These are phyloP conservation scores for Aepyceros melampus DNA, from an alignment of 2,113 vertebrate genomes.

Conservation along the genomic window DNA sequence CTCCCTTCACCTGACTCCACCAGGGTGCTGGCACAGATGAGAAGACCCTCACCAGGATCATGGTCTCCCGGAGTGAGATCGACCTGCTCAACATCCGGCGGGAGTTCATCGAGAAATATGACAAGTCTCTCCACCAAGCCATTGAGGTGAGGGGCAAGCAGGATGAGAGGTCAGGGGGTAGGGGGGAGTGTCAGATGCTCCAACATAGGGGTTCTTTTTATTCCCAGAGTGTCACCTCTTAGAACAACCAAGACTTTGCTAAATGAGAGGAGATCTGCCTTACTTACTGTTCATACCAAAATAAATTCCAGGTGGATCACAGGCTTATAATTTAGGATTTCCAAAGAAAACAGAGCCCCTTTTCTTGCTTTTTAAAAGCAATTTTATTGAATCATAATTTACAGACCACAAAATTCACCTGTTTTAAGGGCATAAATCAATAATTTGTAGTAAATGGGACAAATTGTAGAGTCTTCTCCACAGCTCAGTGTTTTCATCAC, in stretches of 20 bases:
- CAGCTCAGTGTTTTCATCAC: not conserved
- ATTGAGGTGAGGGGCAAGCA: constrained; percentile 86
- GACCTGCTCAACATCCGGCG: constrained; percentile 94
- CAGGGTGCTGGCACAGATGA: constrained; percentile 96
- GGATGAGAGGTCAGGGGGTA: not conserved
- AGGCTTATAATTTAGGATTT: not conserved
- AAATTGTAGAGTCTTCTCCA: not conserved
- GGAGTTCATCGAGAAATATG: constrained; percentile 93
- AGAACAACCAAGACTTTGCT: not conserved
- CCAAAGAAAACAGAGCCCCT: not conserved
- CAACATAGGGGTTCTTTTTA: not conserved
- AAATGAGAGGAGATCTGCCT: not conserved
- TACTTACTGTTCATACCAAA: not conserved
- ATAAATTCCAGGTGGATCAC: not conserved
- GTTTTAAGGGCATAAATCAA: not conserved
- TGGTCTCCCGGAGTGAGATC: constrained; percentile 93
- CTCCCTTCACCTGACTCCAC: not conserved
- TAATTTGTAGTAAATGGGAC: not conserved
- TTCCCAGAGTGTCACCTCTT: not conserved
- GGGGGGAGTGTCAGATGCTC: not conserved
- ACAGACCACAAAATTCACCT: not conserved
- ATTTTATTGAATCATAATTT: not conserved
- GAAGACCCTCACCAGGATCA: constrained; percentile 92
- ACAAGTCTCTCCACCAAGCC: constrained; percentile 91
- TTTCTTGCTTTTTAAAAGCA: not conserved